Conservation (phyloP, 2,113 vertebrate genomes). For the Onychorhynchus coronatus region DNA sequence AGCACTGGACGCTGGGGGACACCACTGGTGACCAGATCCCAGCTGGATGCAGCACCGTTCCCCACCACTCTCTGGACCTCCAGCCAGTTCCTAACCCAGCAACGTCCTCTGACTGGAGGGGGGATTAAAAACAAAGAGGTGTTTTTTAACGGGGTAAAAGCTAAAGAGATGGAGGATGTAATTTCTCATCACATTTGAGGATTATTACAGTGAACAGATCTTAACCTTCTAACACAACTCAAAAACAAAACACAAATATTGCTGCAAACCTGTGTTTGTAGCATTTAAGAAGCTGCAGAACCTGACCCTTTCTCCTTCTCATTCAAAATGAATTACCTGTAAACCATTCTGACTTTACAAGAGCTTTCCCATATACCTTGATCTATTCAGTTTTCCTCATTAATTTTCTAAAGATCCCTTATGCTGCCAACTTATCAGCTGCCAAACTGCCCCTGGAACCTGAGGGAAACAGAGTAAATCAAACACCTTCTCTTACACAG, state of each 20-base stretch:
- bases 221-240: background rate
- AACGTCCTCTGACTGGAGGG: background rate
- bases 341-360: background rate
- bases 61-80: too few relatives aligned
- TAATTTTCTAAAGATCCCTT: background rate
- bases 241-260: background rate
- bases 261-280: background rate
- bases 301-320: background rate
- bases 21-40: too few relatives aligned
- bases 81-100: too few relatives aligned
- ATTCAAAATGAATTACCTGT: background rate
- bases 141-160: background rate
- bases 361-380: background rate
- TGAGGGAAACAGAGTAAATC: background rate
- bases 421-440: accelerated
- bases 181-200: background rate
- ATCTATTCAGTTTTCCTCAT: background rate
- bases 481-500: background rate
- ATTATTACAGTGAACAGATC: background rate
- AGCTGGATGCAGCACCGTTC: too few relatives aligned
- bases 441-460: background rate
- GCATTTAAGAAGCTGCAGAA: background rate
- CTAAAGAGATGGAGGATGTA: background rate
- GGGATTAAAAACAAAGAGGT: background rate
- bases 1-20: too few relatives aligned